Base-by-base conservation (phyloP, 1,140 invertebrate species). In the Tetranychus cinnabarinus region DNA sequence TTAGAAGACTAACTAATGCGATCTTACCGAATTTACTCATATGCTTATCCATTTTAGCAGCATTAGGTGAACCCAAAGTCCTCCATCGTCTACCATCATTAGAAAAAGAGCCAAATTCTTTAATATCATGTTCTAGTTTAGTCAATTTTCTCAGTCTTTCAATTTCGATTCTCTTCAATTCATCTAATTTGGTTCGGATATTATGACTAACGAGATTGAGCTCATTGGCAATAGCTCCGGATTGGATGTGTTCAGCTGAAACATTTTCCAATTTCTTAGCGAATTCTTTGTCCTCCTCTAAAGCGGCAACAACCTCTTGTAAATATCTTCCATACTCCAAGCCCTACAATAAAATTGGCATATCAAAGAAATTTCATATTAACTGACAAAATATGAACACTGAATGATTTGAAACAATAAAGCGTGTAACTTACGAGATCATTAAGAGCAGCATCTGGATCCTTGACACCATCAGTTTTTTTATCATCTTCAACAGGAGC, bases 151-250 rank as follows among this genome's bases (percentile, higher is more conserved):
- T 79, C 1, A 96, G 72, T 37, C 80, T 69, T 56, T 88, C 82
- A 52, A 97, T 66, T 76, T 97, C 92, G 39, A 80, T 77, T 56
- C 92, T 75, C 72, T 97, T 97, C 23, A 96, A 77, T 75, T 97
- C 91, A 72, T 97, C 90, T 33, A 97, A 72, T 72, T 83, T 85
- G 2, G 81, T 81, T 65, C 91, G 79, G 0, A 96, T 80, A 69
- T 86, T 79, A 69, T 92, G 88, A 70, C 81, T 81, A 0, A 93
- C 86, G 70, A 85, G 87, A 67, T 93, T 85, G 61, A 97, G 73
- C 67, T 96, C 84, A 59, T 83, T 76, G 1, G 92, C 87, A 65
- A 97, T 91, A 71, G 88, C 86, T 3, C 90, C 91, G 68, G 78
- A 83, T 65, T 79, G 75, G 63, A 90, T 86, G 71, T 90, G 84